phyloP scores from a whole-genome alignment of 2,888 invertebrate species.

The Alviniconcha strummeri region DNA sequence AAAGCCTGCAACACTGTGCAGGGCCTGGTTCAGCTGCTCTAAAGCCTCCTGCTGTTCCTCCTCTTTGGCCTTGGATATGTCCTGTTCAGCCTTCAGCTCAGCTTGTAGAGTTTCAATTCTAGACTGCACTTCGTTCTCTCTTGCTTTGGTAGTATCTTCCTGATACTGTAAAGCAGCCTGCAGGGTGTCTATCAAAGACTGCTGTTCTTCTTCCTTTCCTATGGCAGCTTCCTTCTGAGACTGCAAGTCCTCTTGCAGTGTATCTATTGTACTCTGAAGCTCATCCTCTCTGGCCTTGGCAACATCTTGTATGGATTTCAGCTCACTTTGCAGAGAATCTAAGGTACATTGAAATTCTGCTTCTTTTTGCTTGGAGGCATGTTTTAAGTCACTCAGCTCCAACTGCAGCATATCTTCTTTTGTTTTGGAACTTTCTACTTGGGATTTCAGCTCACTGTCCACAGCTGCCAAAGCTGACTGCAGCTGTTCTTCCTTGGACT shows the following conservation, averaged over 20 bases:
- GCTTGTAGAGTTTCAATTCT: background rate
- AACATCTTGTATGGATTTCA: constrained; percentile 3
- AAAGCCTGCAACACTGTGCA: constrained; percentile 33
- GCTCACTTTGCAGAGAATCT: constrained; percentile 1
- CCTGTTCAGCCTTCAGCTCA: constrained; percentile 34
- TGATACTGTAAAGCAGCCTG: constrained; percentile 23
- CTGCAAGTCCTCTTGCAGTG: constrained; percentile 25
- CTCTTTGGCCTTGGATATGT: constrained; percentile 40
- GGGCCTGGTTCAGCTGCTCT: constrained; percentile 38
- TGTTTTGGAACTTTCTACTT: constrained; percentile 4
- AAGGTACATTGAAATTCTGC: background rate
- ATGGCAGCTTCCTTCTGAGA: constrained; percentile 6
- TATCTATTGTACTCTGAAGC: constrained; percentile 32
- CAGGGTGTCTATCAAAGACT: constrained; percentile 9
- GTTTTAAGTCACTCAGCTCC: background rate
- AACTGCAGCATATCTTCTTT: constrained; percentile 21
- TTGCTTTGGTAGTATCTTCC: constrained; percentile 18
- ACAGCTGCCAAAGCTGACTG: constrained; percentile 11
- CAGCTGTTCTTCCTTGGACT: constrained; percentile 23
- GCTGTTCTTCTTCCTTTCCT: constrained; percentile 28
- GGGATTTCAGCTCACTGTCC: constrained; percentile 36
- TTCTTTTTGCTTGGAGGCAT: background rate
- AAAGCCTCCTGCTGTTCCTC: constrained; percentile 27
- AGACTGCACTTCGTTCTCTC: constrained; percentile 10
- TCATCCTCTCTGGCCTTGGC: constrained; percentile 28